Percentiles rank a stretch among this genome's conserved stretches.
Evolutionary conservation across 2,113 vertebrate species (phyloP).

Genomic region (Cololabis saira): DNA sequence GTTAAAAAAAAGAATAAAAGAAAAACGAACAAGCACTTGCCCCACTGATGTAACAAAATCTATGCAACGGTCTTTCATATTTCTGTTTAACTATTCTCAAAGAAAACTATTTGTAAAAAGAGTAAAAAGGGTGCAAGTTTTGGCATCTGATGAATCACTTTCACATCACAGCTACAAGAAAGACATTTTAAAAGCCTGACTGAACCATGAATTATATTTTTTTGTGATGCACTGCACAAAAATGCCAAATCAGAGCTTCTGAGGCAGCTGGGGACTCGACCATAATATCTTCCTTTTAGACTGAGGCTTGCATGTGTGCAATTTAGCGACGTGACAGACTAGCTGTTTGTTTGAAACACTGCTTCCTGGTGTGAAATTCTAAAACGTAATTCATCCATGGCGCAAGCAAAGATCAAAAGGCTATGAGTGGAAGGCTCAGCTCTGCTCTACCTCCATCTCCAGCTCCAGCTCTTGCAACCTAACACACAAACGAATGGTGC

Average conservation of each 20-base stretch:
- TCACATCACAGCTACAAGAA: conserved; percentile 34
- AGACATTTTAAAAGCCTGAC: not conserved
- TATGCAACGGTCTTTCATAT: conserved; percentile 14
- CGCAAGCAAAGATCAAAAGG: conserved; percentile 80
- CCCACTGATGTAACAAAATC: conserved; percentile 51
- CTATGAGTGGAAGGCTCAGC: conserved; percentile 68
- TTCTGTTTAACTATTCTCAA: conserved; percentile 57
- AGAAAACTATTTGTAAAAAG: conserved; percentile 45
- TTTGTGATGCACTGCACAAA: not conserved
- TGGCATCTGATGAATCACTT: conserved; percentile 33
- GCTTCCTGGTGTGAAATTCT: conserved; percentile 80
- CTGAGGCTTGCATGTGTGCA: conserved; percentile 56
- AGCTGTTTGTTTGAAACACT: conserved; percentile 68
- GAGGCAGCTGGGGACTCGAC: conserved; percentile 13
- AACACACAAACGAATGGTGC: conserved; percentile 46
- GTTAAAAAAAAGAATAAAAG: conserved; percentile 16
- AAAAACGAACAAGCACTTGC: conserved; percentile 2
- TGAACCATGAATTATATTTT: too few species aligned
- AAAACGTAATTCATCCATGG: conserved; percentile 80
- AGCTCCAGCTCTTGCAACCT: conserved; percentile 37
- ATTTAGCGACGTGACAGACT: conserved; percentile 66
- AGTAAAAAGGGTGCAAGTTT: conserved; percentile 11
- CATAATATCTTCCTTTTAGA: conserved; percentile 43
- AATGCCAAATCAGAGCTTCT: conserved; percentile 30
- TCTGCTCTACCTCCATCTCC: conserved; percentile 48